A percentile compares a stretch with the other conserved stretches of the same genome.
Conservation (phyloP, 2,113 vertebrate genomes). For the Collichthys lucidus region DNA sequence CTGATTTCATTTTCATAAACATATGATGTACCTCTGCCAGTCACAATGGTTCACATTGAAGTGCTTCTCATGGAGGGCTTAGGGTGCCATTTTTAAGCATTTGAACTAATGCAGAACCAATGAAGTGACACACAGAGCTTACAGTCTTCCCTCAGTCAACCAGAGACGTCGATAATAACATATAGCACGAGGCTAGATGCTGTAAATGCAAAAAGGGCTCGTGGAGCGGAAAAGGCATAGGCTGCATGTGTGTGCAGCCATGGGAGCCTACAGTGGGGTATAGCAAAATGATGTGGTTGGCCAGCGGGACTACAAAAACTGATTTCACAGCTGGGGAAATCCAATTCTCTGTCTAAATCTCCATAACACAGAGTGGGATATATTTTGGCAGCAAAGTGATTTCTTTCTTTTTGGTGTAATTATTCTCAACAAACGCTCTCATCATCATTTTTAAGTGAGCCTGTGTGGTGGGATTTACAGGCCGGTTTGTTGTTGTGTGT, state of each 20-base stretch:
- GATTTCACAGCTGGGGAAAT: constrained; percentile 84
- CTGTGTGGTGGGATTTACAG: constrained; percentile 41
- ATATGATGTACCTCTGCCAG: constrained; percentile 24
- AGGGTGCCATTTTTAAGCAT: constrained; percentile 30
- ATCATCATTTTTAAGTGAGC: constrained; percentile 42
- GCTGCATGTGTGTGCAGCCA: constrained; percentile 49
- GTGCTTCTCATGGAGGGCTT: constrained; percentile 24
- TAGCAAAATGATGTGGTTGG: constrained; percentile 72
- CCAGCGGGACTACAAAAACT: constrained; percentile 79
- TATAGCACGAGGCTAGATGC: constrained; percentile 47
- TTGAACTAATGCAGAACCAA: constrained; percentile 40
- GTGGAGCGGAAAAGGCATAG: constrained; percentile 45
- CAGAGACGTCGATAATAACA: constrained; percentile 44
- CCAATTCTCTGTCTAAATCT: constrained; percentile 81
- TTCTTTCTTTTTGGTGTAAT: constrained; percentile 63
- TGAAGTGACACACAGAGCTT: constrained; percentile 52
- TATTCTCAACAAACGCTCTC: constrained; percentile 63
- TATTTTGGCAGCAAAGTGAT: constrained; percentile 74
- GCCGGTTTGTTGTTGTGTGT: constrained; percentile 12
- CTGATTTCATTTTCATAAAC: constrained; percentile 48
- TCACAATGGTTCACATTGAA: constrained; percentile 27
- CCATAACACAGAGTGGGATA: constrained; percentile 72
- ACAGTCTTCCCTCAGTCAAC: constrained; percentile 4
- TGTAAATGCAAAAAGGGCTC: constrained; percentile 45
- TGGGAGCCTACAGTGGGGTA: constrained; percentile 47